Conservation (phyloP, 2,113 vertebrate species). For the Hydrolagus affinis region DNA sequence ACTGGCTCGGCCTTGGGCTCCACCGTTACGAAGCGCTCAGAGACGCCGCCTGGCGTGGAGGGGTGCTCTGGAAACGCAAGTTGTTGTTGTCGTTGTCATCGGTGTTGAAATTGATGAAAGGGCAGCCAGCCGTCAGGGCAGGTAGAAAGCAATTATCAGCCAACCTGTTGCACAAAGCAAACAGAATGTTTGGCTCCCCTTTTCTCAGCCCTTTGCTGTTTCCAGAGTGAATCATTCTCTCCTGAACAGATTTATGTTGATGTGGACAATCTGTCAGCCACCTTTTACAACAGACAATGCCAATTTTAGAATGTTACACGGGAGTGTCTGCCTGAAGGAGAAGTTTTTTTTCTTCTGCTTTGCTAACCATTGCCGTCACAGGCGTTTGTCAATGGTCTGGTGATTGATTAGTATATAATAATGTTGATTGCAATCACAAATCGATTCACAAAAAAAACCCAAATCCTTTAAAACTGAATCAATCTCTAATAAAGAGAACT, state of each 20-base stretch:
- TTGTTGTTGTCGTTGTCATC: no score
- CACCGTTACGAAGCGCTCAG: no score
- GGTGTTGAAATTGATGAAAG: neutral
- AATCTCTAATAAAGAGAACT: neutral
- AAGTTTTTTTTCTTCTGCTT: constrained; percentile 28
- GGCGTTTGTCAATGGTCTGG: constrained; percentile 44
- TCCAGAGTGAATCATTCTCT: constrained; percentile 60
- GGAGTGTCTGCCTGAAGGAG: constrained; percentile 1
- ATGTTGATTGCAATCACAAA: constrained; percentile 47
- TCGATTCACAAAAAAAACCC: constrained; percentile 35
- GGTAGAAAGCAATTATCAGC: constrained; percentile 48
- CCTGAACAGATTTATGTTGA: constrained; percentile 64
- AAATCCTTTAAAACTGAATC: constrained; percentile 33
- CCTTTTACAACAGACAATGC: constrained; percentile 43
- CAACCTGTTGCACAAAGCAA: constrained; percentile 57
- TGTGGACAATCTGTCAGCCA: constrained; percentile 49
- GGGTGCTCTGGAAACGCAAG: no score
- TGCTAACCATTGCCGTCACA: constrained; percentile 43
- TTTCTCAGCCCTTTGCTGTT: constrained; percentile 45
- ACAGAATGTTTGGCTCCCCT: constrained; percentile 51
- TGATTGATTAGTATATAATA: constrained; percentile 49
- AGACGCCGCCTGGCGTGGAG: no score
- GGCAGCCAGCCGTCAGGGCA: neutral
- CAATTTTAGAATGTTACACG: constrained; percentile 50
- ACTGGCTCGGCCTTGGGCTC: no score